Conservation (phyloP, 2,113 vertebrate species). For the Isurus oxyrinchus region DNA sequence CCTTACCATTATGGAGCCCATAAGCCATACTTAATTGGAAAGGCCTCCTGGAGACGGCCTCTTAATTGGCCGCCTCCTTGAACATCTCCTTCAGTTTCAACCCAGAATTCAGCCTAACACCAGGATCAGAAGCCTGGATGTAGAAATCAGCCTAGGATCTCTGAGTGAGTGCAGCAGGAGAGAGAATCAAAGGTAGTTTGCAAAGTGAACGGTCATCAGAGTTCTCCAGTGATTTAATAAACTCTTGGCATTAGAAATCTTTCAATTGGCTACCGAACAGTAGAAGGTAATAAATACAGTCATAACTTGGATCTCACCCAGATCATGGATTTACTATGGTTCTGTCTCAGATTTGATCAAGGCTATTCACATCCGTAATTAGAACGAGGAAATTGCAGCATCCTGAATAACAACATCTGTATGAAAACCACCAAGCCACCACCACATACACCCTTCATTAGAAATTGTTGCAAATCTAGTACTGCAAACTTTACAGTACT, state of each 20-base stretch:
- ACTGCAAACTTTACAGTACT: neutral
- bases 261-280: neutral
- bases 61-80: neutral
- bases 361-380: neutral
- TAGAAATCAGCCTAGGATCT: neutral
- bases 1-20: neutral
- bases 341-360: neutral
- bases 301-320: neutral
- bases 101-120: neutral
- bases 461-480: neutral
- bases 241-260: neutral
- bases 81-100: neutral
- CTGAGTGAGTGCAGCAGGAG: neutral
- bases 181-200: neutral
- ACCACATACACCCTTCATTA: neutral
- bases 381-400: constrained; percentile 17
- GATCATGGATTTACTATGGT: neutral
- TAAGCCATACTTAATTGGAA: neutral
- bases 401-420: neutral
- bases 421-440: neutral
- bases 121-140: too few species aligned
- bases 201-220: neutral
- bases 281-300: neutral
- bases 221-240: neutral
- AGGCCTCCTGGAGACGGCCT: neutral